A percentile compares a stretch with the other conserved stretches of the same genome.
These are phyloP conservation scores for Corythornis madagascariensis DNA, from an alignment of 2,113 vertebrate species.

Conservation along the genomic window DNA sequence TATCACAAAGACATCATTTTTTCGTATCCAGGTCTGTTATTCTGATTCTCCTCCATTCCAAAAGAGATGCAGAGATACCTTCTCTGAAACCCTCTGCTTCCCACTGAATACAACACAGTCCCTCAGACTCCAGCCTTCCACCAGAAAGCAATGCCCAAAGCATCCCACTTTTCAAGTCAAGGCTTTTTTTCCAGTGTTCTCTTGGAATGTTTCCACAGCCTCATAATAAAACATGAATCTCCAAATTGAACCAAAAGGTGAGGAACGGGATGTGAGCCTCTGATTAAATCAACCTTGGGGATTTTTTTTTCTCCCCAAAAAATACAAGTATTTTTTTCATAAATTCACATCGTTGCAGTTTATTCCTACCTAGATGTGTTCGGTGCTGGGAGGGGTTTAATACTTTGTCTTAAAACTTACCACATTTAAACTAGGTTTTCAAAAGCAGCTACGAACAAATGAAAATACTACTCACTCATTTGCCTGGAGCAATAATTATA, in stretches of 20 bases:
- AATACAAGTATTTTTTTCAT: neutral
- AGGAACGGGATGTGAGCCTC: neutral
- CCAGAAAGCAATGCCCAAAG: neutral
- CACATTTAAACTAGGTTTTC: neutral
- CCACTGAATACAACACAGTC: neutral
- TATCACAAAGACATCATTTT: constrained; percentile 73
- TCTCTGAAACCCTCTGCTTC: neutral
- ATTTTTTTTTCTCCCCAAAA: neutral
- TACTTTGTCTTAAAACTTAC: neutral
- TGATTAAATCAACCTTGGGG: neutral
- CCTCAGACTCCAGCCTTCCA: neutral
- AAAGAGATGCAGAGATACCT: neutral
- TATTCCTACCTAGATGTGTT: neutral
- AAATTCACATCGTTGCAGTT: neutral
- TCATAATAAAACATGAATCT: neutral
- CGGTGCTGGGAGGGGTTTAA: neutral
- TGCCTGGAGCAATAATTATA: neutral
- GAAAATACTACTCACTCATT: constrained; percentile 19
- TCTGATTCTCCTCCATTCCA: neutral
- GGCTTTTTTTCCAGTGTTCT: neutral
- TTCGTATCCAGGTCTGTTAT: constrained; percentile 65
- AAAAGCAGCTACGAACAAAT: neutral
- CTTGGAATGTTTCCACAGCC: neutral
- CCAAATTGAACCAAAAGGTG: neutral
- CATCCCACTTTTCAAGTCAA: neutral